Conservation (phyloP, 2,113 vertebrate species). For the Dunckerocampus dactyliophorus region DNA sequence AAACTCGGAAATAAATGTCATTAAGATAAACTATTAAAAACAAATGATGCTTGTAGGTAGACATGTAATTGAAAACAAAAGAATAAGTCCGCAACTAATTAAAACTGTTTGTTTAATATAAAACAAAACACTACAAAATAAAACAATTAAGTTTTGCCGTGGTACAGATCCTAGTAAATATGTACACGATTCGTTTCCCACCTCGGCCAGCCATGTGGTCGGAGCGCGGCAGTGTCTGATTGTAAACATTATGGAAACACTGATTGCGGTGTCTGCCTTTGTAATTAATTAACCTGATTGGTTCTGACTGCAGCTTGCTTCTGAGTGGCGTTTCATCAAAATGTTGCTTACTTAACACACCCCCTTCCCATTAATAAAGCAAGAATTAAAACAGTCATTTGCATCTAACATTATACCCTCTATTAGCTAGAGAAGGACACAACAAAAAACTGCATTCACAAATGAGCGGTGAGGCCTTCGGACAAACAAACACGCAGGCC, state of each 20-base stretch:
- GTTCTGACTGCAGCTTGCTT: slow-evolving; percentile 56
- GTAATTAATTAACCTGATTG: slow-evolving; percentile 68
- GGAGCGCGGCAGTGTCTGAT: slow-evolving; percentile 30
- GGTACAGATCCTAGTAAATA: slow-evolving; percentile 35
- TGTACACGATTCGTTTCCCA: not conserved
- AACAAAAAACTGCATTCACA: slow-evolving; percentile 10
- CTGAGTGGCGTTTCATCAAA: slow-evolving; percentile 71
- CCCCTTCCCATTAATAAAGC: slow-evolving; percentile 53
- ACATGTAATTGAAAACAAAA: slow-evolving; percentile 46
- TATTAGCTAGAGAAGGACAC: slow-evolving; percentile 48
- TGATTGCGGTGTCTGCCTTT: slow-evolving; percentile 42
- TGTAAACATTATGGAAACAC: slow-evolving; percentile 59
- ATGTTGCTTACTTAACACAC: slow-evolving; percentile 63
- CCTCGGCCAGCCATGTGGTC: slow-evolving; percentile 9
- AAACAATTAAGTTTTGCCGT: slow-evolving; percentile 50
- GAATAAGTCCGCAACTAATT: slow-evolving; percentile 50
- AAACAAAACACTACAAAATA: slow-evolving; percentile 33
- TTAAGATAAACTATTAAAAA: slow-evolving; percentile 30
- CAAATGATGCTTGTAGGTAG: slow-evolving; percentile 8
- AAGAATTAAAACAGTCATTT: slow-evolving; percentile 73
- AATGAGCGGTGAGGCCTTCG: not conserved
- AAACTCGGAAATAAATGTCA: slow-evolving; percentile 34
- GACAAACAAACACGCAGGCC: not conserved
- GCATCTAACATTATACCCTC: slow-evolving; percentile 64
- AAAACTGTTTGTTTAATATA: slow-evolving; percentile 28